These are phyloP conservation scores for Oikopleura vanhoeffeni DNA, from an alignment of 23 tunicate genomes.

Conservation along the genomic window DNA sequence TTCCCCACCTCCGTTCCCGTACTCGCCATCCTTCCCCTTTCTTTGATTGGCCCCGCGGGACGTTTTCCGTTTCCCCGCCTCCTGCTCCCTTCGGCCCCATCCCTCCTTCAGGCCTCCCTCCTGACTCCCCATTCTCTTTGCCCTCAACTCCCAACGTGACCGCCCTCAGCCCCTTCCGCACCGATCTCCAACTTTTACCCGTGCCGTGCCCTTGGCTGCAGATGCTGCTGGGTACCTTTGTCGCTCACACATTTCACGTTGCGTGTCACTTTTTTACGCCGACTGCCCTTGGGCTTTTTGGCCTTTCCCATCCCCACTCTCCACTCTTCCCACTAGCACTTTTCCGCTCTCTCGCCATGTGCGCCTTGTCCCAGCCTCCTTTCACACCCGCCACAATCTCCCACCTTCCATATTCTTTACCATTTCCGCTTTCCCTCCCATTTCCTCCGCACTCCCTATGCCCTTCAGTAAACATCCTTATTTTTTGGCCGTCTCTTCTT, in stretches of 20 bases:
- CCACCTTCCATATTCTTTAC: too few relatives aligned
- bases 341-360: too few relatives aligned
- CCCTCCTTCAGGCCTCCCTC: background rate
- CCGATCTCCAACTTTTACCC: background rate
- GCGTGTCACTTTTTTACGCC: background rate
- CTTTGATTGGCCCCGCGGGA: background rate
- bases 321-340: too few relatives aligned
- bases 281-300: background rate
- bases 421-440: too few relatives aligned
- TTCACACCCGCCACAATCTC: too few relatives aligned
- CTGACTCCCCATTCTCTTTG: background rate
- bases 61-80: background rate
- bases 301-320: too few relatives aligned
- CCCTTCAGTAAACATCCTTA: too few relatives aligned
- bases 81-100: background rate
- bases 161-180: background rate
- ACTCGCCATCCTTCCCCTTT: background rate
- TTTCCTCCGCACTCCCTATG: too few relatives aligned
- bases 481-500: too few relatives aligned
- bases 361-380: too few relatives aligned
- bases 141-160: too few relatives aligned
- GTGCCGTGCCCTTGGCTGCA: background rate
- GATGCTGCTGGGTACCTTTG: background rate
- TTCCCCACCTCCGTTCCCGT: background rate
- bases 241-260: background rate